A percentile compares a stretch with the other conserved stretches of the same genome.
phyloP scores from a whole-genome alignment of 2,113 vertebrate genomes.

The Pterophyllum scalare region DNA sequence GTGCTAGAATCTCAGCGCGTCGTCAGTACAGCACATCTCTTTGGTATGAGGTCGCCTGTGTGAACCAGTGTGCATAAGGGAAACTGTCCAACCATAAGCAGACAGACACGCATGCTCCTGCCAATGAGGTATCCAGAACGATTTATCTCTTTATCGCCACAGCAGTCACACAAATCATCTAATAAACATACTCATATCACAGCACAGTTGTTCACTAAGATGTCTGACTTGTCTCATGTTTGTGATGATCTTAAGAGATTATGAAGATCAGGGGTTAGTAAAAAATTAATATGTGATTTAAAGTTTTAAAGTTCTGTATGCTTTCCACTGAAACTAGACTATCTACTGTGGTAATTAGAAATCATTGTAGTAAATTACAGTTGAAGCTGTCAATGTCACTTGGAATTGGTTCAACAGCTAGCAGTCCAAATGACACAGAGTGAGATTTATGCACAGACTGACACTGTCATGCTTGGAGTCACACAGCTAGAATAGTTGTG shows the following conservation, averaged over 20 bases:
- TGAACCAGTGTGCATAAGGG: conserved; percentile 67
- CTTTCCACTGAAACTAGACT: neutral
- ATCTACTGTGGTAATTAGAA: neutral
- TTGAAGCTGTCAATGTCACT: neutral
- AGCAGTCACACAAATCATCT: conserved; percentile 32
- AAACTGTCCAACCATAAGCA: conserved; percentile 33
- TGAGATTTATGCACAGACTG: neutral
- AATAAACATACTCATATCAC: conserved; percentile 14
- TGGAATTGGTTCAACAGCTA: neutral
- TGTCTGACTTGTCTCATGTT: neutral
- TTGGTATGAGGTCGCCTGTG: conserved; percentile 69
- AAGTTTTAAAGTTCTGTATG: neutral
- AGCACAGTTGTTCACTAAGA: neutral
- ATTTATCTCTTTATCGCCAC: conserved; percentile 28
- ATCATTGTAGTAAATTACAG: neutral
- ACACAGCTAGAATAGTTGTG: too few relatives aligned
- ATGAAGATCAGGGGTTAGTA: neutral
- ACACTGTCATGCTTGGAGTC: neutral
- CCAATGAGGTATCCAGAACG: conserved; percentile 57
- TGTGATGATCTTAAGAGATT: neutral
- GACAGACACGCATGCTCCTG: conserved; percentile 50
- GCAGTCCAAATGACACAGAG: neutral
- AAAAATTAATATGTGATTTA: neutral
- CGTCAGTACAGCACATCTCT: conserved; percentile 70
- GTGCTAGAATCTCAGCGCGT: conserved; percentile 53